These are phyloP conservation scores for Ahaetulla prasina DNA, from an alignment of 2,113 vertebrate species.

Conservation along the genomic window DNA sequence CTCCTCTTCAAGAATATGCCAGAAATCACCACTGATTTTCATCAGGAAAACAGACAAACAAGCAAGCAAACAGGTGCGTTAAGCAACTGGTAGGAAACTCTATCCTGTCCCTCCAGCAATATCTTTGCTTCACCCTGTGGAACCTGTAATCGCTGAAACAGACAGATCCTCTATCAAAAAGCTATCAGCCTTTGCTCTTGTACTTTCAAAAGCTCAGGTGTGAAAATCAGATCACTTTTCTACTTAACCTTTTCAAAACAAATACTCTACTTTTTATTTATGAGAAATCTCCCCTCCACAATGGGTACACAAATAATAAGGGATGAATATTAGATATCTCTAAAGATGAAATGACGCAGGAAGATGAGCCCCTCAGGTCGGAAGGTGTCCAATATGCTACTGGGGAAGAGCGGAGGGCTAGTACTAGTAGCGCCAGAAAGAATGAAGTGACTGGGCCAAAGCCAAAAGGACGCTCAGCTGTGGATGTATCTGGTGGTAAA, in stretches of 20 bases:
- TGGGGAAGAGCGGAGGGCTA: too few relatives aligned
- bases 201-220: not conserved
- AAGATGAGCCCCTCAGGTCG: too few relatives aligned
- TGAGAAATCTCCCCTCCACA: not conserved
- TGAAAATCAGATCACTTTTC: not conserved
- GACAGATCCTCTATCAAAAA: not conserved
- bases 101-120: not conserved
- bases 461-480: too few relatives aligned
- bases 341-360: not conserved
- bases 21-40: not conserved
- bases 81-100: not conserved
- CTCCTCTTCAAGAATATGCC: not conserved
- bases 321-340: not conserved
- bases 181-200: not conserved
- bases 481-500: too few relatives aligned
- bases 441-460: too few relatives aligned
- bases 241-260: not conserved
- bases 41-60: not conserved
- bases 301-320: not conserved
- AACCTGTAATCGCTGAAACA: not conserved
- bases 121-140: not conserved
- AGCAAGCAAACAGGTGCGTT: not conserved
- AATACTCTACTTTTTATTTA: not conserved
- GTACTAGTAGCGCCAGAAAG: too few relatives aligned
- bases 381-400: too few relatives aligned